Evolutionary conservation across 2,113 vertebrate species (phyloP).

Genomic region (Plecotus auritus): DNA sequence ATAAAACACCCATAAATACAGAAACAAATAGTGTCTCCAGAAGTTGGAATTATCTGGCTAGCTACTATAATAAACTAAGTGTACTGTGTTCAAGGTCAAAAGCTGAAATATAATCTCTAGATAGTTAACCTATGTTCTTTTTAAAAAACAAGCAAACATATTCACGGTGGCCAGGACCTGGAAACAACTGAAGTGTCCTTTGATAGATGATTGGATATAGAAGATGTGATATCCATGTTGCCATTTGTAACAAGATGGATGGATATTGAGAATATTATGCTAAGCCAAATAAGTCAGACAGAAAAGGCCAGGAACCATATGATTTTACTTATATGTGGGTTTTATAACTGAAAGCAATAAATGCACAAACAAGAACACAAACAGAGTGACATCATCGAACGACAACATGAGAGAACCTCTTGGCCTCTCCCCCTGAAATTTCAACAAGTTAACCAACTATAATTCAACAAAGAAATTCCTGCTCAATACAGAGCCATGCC

Average conservation of each 20-base stretch:
- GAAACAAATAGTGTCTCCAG: background rate
- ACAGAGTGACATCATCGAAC: background rate
- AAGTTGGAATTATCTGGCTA: background rate
- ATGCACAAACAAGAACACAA: background rate
- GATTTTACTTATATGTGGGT: no score
- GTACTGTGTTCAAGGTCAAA: background rate
- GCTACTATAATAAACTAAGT: background rate
- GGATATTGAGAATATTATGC: no score
- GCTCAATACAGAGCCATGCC: no score
- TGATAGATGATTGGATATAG: background rate
- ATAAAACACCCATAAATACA: background rate
- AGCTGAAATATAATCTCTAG: background rate
- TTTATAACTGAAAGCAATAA: background rate
- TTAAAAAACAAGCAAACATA: background rate
- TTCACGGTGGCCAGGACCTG: background rate
- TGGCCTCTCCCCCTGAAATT: no score
- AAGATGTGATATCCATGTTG: background rate
- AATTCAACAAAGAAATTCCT: no score
- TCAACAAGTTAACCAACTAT: no score
- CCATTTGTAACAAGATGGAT: no score
- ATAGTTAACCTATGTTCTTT: background rate
- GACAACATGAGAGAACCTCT: no score
- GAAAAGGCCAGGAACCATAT: no score
- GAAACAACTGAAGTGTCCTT: background rate
- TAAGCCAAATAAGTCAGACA: no score